Percentiles rank a stretch among this genome's conserved stretches.
Conservation (phyloP, 2,113 vertebrate species). For the Ciconia boyciana region DNA sequence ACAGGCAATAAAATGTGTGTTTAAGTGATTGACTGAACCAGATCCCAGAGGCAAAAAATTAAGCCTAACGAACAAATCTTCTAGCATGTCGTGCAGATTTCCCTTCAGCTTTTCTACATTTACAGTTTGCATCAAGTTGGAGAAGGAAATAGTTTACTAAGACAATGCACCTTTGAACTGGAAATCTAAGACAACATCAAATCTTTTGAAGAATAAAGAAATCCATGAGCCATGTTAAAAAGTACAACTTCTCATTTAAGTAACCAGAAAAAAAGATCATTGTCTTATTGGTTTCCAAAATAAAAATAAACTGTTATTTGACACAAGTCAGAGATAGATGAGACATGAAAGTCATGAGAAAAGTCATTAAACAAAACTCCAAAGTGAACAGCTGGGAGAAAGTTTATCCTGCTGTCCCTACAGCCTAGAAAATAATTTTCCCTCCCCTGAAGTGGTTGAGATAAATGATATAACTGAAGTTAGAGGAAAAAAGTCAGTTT, state of each 20-base stretch:
- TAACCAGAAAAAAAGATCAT: not conserved
- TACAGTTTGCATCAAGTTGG: not conserved
- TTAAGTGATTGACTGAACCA: not conserved
- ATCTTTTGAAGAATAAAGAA: not conserved
- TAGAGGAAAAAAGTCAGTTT: not conserved
- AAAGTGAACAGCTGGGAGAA: not conserved
- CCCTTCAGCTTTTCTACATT: not conserved
- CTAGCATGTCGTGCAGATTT: not conserved
- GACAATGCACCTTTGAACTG: not conserved
- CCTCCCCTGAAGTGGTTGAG: not conserved
- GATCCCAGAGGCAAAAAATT: not conserved
- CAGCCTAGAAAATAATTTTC: not conserved
- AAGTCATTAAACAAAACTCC: conserved; percentile 37
- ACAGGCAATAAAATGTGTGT: not conserved
- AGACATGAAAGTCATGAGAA: not conserved
- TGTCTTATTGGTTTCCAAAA: not conserved
- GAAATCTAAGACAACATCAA: not conserved
- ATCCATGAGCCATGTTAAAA: not conserved
- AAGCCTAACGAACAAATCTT: not conserved
- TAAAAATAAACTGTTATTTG: not conserved
- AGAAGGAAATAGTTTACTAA: not conserved
- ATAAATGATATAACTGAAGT: conserved; percentile 7
- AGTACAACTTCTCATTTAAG: not conserved
- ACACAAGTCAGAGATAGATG: not conserved
- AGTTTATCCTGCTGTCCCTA: not conserved